Evolutionary conservation across 2,113 vertebrate species (phyloP).

Genomic region (Amblyornis subalaris): DNA sequence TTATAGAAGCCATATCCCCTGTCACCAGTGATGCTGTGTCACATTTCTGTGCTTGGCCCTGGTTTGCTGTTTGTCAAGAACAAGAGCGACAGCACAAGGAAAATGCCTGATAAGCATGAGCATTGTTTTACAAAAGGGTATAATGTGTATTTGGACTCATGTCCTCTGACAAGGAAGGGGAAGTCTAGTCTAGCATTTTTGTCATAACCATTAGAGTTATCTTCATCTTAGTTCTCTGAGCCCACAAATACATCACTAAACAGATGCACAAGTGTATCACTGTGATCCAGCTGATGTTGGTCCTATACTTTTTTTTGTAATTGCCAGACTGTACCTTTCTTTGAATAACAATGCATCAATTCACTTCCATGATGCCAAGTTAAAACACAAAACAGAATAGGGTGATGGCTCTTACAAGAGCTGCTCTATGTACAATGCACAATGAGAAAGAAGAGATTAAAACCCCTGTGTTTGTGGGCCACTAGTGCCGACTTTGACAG

Average conservation of each 20-base stretch:
- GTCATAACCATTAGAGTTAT: neutral
- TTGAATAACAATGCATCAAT: neutral
- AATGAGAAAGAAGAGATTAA: neutral
- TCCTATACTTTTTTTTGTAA: neutral
- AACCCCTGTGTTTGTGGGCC: rapidly evolving
- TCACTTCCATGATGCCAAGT: neutral
- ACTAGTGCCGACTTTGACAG: neutral
- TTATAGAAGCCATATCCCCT: neutral
- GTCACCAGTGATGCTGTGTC: neutral
- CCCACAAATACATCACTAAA: neutral
- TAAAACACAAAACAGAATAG: neutral
- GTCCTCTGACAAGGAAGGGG: neutral
- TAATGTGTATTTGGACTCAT: neutral
- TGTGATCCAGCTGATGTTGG: neutral
- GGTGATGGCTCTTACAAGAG: neutral
- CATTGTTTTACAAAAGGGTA: neutral
- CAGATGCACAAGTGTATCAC: neutral
- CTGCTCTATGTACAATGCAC: neutral
- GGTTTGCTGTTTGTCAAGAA: neutral
- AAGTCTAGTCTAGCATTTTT: neutral
- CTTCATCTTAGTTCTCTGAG: neutral
- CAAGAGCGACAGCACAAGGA: neutral
- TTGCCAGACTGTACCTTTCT: neutral
- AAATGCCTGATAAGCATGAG: neutral
- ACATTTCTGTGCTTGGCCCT: neutral